Conservation (phyloP, 37 sponge, comb jelly and placozoan genomes). For the Mnemiopsis leidyi region DNA sequence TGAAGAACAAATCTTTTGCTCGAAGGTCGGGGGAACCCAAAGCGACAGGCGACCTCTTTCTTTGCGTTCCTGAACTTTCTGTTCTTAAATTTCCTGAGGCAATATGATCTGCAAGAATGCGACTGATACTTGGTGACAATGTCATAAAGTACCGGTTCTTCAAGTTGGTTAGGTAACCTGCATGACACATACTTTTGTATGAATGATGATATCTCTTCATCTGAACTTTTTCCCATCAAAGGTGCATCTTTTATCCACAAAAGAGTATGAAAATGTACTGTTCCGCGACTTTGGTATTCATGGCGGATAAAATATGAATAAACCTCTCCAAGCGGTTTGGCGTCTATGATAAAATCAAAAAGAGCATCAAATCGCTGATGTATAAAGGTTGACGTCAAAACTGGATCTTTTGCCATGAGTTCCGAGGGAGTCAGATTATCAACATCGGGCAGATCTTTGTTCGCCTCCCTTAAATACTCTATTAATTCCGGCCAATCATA, state of each 20-base stretch:
- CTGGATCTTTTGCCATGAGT: constrained; percentile 1
- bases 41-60: not conserved
- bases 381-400: not conserved
- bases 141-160: not conserved
- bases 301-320: not conserved
- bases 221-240: not conserved
- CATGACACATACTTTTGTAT: constrained; percentile 6
- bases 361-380: not conserved
- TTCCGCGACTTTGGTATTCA: constrained; percentile 27
- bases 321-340: constrained; percentile 19
- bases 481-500: not conserved
- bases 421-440: not conserved
- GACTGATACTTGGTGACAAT: not conserved
- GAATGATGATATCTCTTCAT: not conserved
- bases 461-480: not conserved
- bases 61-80: too few species aligned
- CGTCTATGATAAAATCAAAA: not conserved
- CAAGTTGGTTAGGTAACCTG: not conserved
- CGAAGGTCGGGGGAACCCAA: not conserved
- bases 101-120: not conserved
- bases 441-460: constrained; percentile 13
- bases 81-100: not conserved
- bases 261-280: constrained; percentile 3
- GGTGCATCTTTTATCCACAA: constrained; percentile 41
- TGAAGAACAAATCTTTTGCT: not conserved